These are phyloP conservation scores for Heterotilapia buettikoferi DNA, from an alignment of 2,113 vertebrate species.

Conservation along the genomic window DNA sequence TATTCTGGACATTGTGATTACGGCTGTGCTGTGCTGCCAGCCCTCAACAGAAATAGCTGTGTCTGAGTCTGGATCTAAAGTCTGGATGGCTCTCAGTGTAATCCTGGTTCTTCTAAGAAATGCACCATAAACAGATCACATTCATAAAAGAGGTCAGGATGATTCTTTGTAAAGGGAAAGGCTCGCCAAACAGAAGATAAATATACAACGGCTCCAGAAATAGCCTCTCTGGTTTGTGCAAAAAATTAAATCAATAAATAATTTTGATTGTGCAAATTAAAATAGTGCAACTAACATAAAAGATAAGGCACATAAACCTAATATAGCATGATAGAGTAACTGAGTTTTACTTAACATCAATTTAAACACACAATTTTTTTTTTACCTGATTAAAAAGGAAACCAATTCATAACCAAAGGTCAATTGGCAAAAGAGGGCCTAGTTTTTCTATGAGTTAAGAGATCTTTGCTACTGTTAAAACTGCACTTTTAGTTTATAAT, in stretches of 20 bases:
- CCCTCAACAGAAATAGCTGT: slow-evolving; percentile 14
- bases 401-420: neutral
- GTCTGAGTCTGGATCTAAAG: neutral
- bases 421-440: neutral
- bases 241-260: neutral
- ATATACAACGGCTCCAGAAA: neutral
- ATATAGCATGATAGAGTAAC: neutral
- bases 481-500: neutral
- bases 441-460: neutral
- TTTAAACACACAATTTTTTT: neutral
- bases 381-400: accelerated
- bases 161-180: accelerated
- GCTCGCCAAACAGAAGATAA: neutral
- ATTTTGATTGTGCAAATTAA: neutral
- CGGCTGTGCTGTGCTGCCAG: neutral
- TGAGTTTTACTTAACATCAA: accelerated
- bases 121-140: neutral
- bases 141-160: neutral
- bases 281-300: accelerated
- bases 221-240: accelerated
- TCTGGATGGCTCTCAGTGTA: neutral
- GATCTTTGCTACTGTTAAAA: neutral
- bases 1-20: slow-evolving; percentile 3
- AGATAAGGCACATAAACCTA: neutral
- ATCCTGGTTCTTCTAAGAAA: slow-evolving; percentile 41